Evolutionary conservation across 1,140 invertebrate genomes (phyloP).

Genomic region (Trichonephila clavipes): DNA sequence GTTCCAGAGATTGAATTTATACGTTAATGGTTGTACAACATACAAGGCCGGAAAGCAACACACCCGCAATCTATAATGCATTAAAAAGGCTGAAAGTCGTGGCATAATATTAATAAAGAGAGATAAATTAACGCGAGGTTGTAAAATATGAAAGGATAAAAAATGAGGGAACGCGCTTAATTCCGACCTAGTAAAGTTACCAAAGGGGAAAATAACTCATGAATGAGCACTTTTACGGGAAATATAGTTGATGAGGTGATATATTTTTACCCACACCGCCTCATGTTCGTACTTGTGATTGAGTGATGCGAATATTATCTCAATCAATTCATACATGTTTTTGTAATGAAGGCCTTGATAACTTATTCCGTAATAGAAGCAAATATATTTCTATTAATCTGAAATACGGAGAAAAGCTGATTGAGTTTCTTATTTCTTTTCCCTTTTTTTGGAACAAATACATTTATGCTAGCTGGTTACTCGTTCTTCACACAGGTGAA

Average conservation of each 20-base stretch:
- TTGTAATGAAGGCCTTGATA: not conserved
- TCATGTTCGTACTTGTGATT: slow-evolving; percentile 38
- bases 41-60: not conserved
- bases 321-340: not conserved
- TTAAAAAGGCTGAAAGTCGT: not conserved
- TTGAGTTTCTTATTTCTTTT: too few species aligned
- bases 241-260: slow-evolving; percentile 6
- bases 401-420: too few species aligned
- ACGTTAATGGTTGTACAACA: not conserved
- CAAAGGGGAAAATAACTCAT: slow-evolving; percentile 45
- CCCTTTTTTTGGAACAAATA: too few species aligned
- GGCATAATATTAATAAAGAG: slow-evolving; percentile 45
- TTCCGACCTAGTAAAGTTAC: not conserved
- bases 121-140: slow-evolving; percentile 12
- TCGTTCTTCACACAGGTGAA: too few species aligned
- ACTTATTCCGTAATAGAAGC: not conserved
- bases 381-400: not conserved
- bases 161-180: not conserved
- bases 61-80: slow-evolving; percentile 51
- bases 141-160: slow-evolving; percentile 13
- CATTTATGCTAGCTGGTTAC: too few species aligned
- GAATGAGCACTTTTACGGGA: slow-evolving; percentile 35
- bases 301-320: slow-evolving; percentile 18
- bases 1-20: slow-evolving; percentile 21
- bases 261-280: not conserved